Evolutionary conservation across 2,888 invertebrate genomes (phyloP).

Genomic region (Tyria jacobaeae): DNA sequence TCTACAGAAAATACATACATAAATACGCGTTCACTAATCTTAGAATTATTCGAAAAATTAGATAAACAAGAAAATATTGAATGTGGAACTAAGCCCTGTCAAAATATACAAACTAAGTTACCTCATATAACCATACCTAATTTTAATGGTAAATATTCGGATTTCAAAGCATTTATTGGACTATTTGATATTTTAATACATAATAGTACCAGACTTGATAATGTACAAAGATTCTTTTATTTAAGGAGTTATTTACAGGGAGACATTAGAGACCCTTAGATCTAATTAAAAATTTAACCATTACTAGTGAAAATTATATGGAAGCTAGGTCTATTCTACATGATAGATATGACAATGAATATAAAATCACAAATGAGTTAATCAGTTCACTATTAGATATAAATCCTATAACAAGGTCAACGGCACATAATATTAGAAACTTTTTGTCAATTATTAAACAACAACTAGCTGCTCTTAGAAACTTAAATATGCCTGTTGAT

Average conservation of each 20-base stretch:
- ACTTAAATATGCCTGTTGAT: background rate
- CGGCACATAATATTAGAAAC: background rate
- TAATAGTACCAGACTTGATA: background rate
- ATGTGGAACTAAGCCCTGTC: background rate
- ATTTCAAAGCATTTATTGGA: background rate
- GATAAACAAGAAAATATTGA: background rate
- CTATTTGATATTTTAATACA: background rate
- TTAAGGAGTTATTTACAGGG: background rate
- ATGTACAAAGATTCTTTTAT: background rate
- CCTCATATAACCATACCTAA: no score
- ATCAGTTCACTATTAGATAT: conserved; percentile 2
- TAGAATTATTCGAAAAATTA: background rate
- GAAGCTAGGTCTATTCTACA: background rate
- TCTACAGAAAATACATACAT: no score
- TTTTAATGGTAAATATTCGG: background rate
- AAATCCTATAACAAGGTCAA: background rate
- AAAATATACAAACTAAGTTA: background rate
- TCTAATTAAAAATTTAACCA: background rate
- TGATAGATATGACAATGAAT: conserved; percentile 4
- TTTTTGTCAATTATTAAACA: conserved; percentile 7
- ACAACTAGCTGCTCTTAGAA: conserved; percentile 1
- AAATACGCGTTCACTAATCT: background rate
- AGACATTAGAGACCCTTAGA: background rate
- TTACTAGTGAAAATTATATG: background rate
- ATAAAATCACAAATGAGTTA: conserved; percentile 10